A percentile compares a stretch with the other conserved stretches of the same genome.
Conservation (phyloP, 2,888 invertebrate species). For the Colletes collaris region DNA sequence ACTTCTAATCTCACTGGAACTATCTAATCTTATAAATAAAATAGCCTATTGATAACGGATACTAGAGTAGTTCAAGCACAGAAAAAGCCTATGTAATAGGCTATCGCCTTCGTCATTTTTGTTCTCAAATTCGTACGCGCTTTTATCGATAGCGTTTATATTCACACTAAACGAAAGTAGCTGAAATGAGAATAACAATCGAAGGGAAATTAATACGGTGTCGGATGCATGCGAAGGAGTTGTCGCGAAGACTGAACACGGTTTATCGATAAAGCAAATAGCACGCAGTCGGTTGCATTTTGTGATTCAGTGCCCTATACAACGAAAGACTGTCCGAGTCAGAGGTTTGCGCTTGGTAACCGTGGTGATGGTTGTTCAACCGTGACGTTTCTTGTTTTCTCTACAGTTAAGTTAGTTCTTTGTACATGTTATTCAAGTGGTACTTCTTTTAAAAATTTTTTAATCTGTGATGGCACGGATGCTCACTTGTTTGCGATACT, state of each 20-base stretch:
- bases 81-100: background rate
- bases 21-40: too few species aligned
- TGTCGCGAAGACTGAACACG: background rate
- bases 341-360: slow-evolving; percentile 53
- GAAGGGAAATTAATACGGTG: background rate
- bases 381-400: slow-evolving; percentile 5
- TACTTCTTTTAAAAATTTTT: background rate
- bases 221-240: background rate
- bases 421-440: slow-evolving; percentile 31
- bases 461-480: slow-evolving; percentile 68
- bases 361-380: slow-evolving; percentile 43
- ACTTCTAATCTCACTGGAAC: too few species aligned
- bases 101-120: background rate
- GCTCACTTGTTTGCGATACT: slow-evolving; percentile 72
- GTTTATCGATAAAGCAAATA: slow-evolving; percentile 35
- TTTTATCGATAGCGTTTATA: background rate
- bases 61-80: too few species aligned
- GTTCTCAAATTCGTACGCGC: too few species aligned
- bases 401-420: slow-evolving; percentile 4
- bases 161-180: background rate
- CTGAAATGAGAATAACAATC: background rate
- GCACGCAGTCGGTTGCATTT: slow-evolving; percentile 9
- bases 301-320: slow-evolving; percentile 25
- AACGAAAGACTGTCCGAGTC: slow-evolving; percentile 28
- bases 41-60: too few species aligned